A percentile compares a stretch with the other conserved stretches of the same genome.
Conservation (phyloP, 2,797 vertebrate species). For the Sebastes steindachneri region DNA sequence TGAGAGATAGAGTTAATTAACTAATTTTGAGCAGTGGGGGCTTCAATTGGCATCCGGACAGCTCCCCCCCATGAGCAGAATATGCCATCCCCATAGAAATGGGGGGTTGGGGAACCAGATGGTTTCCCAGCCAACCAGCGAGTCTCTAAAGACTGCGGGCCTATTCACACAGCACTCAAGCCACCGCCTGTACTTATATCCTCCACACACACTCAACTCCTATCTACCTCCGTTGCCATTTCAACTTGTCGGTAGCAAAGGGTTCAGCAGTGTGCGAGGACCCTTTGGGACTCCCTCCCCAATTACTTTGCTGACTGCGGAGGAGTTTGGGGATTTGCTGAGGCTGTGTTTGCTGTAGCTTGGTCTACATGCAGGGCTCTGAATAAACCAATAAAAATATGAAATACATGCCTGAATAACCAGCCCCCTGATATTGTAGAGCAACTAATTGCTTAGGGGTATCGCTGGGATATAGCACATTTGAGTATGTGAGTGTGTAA, state of each 20-base stretch:
- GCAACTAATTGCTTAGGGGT: slow-evolving; percentile 75
- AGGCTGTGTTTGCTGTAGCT: slow-evolving; percentile 63
- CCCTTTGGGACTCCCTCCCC: slow-evolving; percentile 80
- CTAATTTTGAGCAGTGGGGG: slow-evolving; percentile 65
- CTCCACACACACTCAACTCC: slow-evolving; percentile 32
- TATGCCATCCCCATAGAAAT: slow-evolving; percentile 67
- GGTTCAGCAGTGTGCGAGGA: slow-evolving; percentile 57
- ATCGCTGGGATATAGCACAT: slow-evolving; percentile 61
- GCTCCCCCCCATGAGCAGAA: slow-evolving; percentile 36
- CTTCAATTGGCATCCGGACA: slow-evolving; percentile 64
- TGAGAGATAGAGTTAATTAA: slow-evolving; percentile 77
- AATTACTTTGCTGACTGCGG: slow-evolving; percentile 80
- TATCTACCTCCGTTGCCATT: slow-evolving; percentile 69
- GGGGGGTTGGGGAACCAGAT: slow-evolving; percentile 69
- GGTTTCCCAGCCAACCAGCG: slow-evolving; percentile 73
- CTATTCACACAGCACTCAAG: slow-evolving; percentile 63
- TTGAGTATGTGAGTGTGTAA: slow-evolving; percentile 64
- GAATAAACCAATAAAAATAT: slow-evolving; percentile 77
- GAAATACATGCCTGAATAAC: slow-evolving; percentile 76
- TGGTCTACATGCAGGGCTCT: slow-evolving; percentile 57
- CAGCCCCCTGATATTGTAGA: slow-evolving; percentile 75
- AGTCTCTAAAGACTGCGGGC: slow-evolving; percentile 60
- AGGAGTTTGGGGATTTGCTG: slow-evolving; percentile 71
- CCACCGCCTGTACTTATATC: slow-evolving; percentile 51
- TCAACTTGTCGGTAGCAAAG: slow-evolving; percentile 63